Evolutionary conservation across 2,113 vertebrate species (phyloP).

Genomic region (Alaudala cheleensis): DNA sequence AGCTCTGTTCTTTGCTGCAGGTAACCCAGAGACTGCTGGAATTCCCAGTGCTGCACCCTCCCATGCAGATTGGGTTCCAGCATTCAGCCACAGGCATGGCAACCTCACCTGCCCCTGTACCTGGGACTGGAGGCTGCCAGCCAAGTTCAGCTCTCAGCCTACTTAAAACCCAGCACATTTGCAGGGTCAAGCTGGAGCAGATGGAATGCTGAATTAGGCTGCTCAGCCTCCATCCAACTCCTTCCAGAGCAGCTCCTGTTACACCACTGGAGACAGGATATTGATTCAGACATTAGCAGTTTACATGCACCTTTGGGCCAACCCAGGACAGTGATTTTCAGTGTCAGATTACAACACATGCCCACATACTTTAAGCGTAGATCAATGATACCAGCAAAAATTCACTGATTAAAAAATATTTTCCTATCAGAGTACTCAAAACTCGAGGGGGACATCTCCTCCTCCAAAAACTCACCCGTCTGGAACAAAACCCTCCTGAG

Average conservation of each 20-base stretch:
- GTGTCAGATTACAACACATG: background rate
- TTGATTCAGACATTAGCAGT: background rate
- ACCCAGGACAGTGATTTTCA: background rate
- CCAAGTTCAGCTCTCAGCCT: background rate
- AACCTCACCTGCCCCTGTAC: background rate
- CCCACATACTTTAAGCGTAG: background rate
- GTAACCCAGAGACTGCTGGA: background rate
- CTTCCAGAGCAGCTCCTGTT: background rate
- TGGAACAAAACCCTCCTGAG: background rate
- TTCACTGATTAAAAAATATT: conserved; percentile 3
- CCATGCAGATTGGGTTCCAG: background rate
- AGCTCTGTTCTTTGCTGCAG: rapidly evolving
- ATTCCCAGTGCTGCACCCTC: background rate
- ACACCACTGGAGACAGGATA: background rate
- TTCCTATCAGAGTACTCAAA: background rate
- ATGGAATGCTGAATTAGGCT: background rate
- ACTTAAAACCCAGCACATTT: background rate
- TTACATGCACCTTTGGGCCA: background rate
- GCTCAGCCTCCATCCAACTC: background rate
- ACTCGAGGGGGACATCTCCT: background rate
- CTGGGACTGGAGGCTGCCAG: background rate
- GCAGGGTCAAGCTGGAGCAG: background rate
- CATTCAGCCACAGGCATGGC: rapidly evolving
- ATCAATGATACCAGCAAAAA: background rate
- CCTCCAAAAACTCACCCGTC: background rate